phyloP scores from a whole-genome alignment of 2,113 vertebrate species.

The Okapia johnstoni region DNA sequence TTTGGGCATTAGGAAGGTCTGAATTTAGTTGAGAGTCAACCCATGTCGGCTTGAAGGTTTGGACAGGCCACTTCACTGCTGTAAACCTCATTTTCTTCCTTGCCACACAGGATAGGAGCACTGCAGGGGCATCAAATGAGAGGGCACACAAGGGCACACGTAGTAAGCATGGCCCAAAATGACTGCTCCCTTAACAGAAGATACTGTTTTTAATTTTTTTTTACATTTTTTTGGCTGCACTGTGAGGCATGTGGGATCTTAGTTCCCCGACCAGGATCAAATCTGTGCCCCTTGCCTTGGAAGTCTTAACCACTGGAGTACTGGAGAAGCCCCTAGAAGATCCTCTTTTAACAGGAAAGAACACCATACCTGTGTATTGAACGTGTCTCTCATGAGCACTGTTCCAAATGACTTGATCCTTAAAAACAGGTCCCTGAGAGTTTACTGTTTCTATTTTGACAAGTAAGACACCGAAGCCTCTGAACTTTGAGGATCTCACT shows the following conservation, averaged over 20 bases:
- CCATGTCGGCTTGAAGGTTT: background rate
- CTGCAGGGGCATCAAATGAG: background rate
- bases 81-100: background rate
- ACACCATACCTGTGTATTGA: fast-evolving
- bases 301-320: background rate
- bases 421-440: background rate
- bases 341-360: background rate
- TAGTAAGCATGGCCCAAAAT: fast-evolving
- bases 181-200: background rate
- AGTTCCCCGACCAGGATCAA: background rate
- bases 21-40: background rate
- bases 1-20: background rate
- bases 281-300: background rate
- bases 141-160: background rate
- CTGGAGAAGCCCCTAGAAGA: background rate
- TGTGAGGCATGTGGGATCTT: background rate
- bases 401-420: background rate
- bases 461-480: background rate
- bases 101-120: background rate
- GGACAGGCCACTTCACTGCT: background rate
- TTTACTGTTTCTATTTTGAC: background rate
- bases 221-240: background rate
- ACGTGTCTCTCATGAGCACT: background rate
- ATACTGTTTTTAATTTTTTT: background rate
- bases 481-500: background rate